These are phyloP conservation scores for Scolopax rusticola DNA, from an alignment of 2,797 vertebrate species.

Conservation along the genomic window DNA sequence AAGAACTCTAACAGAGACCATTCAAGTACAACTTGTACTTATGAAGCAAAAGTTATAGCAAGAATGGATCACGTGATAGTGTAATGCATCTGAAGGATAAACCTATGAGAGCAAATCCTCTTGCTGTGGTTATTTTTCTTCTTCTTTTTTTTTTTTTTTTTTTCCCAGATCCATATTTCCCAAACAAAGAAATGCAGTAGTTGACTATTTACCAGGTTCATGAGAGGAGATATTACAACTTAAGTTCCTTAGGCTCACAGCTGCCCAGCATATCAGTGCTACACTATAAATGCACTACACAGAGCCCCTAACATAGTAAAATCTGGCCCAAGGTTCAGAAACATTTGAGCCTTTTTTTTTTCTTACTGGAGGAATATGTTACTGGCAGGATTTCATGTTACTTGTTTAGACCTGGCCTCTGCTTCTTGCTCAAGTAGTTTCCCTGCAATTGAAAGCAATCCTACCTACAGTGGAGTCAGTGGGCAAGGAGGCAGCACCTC, in stretches of 20 bases:
- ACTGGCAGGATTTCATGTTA: fast-evolving
- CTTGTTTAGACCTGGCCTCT: neutral
- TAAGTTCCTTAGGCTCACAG: neutral
- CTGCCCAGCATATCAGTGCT: neutral
- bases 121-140: neutral
- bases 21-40: neutral
- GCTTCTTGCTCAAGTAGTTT: neutral
- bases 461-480: neutral
- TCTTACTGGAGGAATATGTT: neutral
- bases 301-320: neutral
- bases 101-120: neutral
- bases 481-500: neutral
- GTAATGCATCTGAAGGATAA: neutral
- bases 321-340: neutral
- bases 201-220: neutral
- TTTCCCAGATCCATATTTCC: neutral
- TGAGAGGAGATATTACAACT: neutral
- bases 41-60: neutral
- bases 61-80: neutral
- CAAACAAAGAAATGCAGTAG: neutral
- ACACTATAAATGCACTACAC: neutral
- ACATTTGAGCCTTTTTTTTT: neutral
- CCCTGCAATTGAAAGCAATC: neutral
- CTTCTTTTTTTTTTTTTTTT: neutral
- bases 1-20: neutral